Percentiles rank a stretch among this genome's conserved stretches.
Evolutionary conservation across 1,140 invertebrate species (phyloP).

Genomic region (Drosophila asahinai): DNA sequence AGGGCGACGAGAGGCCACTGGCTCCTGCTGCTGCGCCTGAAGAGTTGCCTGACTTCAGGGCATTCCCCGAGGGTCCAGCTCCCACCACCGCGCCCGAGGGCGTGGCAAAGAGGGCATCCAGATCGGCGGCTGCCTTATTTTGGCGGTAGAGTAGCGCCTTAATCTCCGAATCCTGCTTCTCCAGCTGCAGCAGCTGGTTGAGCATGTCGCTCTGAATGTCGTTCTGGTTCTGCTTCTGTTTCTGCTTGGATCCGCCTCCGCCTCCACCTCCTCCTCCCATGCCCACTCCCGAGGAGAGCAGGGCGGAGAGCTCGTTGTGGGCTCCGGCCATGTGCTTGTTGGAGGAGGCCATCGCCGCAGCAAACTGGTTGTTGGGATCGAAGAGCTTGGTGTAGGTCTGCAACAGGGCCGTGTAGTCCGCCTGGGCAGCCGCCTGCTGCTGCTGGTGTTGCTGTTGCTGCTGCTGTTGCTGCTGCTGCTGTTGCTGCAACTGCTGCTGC

Average conservation of each 20-base stretch:
- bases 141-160: constrained; percentile 79
- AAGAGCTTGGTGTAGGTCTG: constrained; percentile 83
- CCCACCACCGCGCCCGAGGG: constrained; percentile 59
- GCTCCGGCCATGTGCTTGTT: constrained; percentile 62
- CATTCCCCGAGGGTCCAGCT: constrained; percentile 39
- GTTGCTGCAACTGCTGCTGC: constrained; percentile 46
- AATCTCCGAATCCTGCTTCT: constrained; percentile 79
- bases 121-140: constrained; percentile 75
- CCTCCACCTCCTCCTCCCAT: constrained; percentile 33
- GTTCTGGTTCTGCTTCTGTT: constrained; percentile 64
- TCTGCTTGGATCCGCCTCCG: constrained; percentile 32
- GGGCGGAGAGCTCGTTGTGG: constrained; percentile 74
- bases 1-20: constrained; percentile 53
- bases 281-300: constrained; percentile 66
- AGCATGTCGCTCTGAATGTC: constrained; percentile 80
- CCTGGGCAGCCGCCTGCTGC: constrained; percentile 56
- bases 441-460: constrained; percentile 50
- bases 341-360: constrained; percentile 54
- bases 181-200: constrained; percentile 77
- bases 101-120: constrained; percentile 76
- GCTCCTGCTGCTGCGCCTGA: constrained; percentile 18
- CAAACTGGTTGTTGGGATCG: constrained; percentile 78
- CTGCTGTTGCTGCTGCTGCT: constrained; percentile 38
- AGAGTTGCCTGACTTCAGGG: constrained; percentile 35
- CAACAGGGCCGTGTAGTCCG: constrained; percentile 74